Base-by-base conservation (phyloP, 2,113 vertebrate genomes). In the Dendropsophus ebraccatus region DNA sequence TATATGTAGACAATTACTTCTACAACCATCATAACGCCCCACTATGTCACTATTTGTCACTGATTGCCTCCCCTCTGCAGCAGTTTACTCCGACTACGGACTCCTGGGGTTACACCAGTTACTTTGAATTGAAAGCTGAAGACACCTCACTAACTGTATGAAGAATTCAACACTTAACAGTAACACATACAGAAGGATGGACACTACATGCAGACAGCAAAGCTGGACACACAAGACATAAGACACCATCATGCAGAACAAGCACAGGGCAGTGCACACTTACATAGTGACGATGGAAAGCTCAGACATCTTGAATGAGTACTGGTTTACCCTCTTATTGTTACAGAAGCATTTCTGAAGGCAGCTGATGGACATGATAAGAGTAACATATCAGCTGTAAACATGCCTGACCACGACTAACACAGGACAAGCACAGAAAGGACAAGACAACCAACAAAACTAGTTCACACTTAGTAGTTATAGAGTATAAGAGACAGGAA, bases 301-400 rank as follows among this genome's bases (percentile, higher is more conserved):
- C 94, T 99, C 97, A 97, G 98, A 98, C 97, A 99, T 99, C 97
- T 96, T 98, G 97, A 97, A 99, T 95, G 97, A 96, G 95, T 99
- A 97, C 95, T 98, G 97, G 93, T 95, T 96, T 95, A 96, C 96
- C 95, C 97, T 97, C 94, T 96, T 95, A 94, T 97, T 96, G 93
- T 96, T 97, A 99, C 97, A 98, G 97, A 98, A 98, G 97, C 98
- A 99, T 98, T 99, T 99, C 98, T 99, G 97, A 96, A 98, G 97
- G 97, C 97, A 99, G 97, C 97, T 99, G 97, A 96, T 97, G 95
- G 96, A 96, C 96, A 86, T 72, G 96, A 98, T 96, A 98, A 97
- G 96, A 96, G 97, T 95, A 96, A 95, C 95, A 96, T 89, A 92
- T 93, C 92, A 93, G 92, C 91, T 87, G 91, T 81, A 73, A 0